A percentile compares a stretch with the other conserved stretches of the same genome.
phyloP scores from a whole-genome alignment of 2,113 vertebrate genomes.

The Poeciliopsis prolifica region DNA sequence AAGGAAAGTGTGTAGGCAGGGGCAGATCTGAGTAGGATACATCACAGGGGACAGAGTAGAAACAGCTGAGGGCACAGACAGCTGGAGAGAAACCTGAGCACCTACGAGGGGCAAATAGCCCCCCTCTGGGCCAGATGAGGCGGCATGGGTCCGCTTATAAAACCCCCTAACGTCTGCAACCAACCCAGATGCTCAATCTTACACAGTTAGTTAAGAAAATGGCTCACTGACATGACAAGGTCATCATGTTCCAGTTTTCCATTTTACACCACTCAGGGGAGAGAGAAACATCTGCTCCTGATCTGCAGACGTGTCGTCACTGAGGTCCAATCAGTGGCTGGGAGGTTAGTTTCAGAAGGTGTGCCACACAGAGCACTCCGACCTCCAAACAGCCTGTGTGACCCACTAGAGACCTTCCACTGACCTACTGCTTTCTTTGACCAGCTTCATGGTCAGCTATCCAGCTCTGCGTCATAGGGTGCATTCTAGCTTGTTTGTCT shows the following conservation, averaged over 20 bases:
- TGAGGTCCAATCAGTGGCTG: background rate
- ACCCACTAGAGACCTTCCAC: constrained; percentile 40
- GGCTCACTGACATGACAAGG: constrained; percentile 3
- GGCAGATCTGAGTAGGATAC: constrained; percentile 32
- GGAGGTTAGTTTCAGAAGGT: background rate
- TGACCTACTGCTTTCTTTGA: constrained; percentile 64
- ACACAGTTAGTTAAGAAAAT: background rate
- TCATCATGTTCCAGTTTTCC: background rate
- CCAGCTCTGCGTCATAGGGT: constrained; percentile 27
- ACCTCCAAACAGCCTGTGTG: constrained; percentile 13
- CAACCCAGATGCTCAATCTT: background rate
- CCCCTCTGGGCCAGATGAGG: constrained; percentile 49
- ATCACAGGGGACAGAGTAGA: constrained; percentile 44
- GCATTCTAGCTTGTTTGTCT: too few relatives aligned
- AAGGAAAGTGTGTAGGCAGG: background rate
- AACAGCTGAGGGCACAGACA: constrained; percentile 80
- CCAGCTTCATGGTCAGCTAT: constrained; percentile 44
- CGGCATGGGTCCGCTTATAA: constrained; percentile 25
- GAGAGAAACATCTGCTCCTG: background rate
- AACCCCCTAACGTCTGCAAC: constrained; percentile 3
- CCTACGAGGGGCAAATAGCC: constrained; percentile 62
- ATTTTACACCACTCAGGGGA: background rate
- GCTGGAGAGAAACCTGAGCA: constrained; percentile 78
- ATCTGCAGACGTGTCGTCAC: background rate
- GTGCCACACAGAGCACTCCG: constrained; percentile 2